A percentile compares a stretch with the other conserved stretches of the same genome.
Conservation (phyloP, 2,797 vertebrate species). For the Xiphophorus birchmanni region DNA sequence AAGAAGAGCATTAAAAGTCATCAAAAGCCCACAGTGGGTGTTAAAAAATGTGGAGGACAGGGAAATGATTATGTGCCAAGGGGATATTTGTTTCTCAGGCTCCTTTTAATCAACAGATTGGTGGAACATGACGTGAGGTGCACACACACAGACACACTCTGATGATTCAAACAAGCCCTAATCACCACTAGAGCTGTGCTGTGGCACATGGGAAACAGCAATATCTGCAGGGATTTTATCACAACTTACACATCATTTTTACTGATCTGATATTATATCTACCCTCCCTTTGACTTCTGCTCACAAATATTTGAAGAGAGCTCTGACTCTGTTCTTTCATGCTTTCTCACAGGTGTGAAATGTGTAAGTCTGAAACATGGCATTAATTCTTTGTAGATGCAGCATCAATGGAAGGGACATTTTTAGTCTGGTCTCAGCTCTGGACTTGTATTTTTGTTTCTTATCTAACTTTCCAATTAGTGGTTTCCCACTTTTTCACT, state of each 20-base stretch:
- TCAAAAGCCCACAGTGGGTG: slow-evolving; percentile 6
- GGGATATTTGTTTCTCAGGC: slow-evolving; percentile 13
- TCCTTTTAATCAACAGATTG: slow-evolving; percentile 24
- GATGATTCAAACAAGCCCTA: slow-evolving; percentile 50
- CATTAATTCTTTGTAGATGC: background rate
- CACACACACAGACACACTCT: slow-evolving; percentile 19
- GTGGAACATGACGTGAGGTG: slow-evolving; percentile 26
- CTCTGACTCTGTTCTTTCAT: background rate
- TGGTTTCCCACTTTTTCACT: background rate
- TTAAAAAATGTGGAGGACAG: slow-evolving; percentile 12
- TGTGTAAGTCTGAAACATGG: background rate
- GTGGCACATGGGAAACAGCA: slow-evolving; percentile 57
- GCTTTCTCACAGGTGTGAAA: slow-evolving; percentile 10
- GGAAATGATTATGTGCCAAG: slow-evolving; percentile 8
- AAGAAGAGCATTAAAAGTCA: slow-evolving; percentile 15
- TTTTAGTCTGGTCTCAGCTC: background rate
- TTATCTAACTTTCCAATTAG: background rate
- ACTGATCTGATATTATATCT: slow-evolving; percentile 35
- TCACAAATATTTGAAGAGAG: background rate
- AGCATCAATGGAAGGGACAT: background rate
- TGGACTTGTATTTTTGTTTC: background rate
- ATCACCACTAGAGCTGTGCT: slow-evolving; percentile 44
- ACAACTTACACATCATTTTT: slow-evolving; percentile 49
- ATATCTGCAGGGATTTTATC: slow-evolving; percentile 68
- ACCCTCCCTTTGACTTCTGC: slow-evolving; percentile 5